Base-by-base conservation (phyloP, 1,140 invertebrate species). In the Drosophila tsacasi region DNA sequence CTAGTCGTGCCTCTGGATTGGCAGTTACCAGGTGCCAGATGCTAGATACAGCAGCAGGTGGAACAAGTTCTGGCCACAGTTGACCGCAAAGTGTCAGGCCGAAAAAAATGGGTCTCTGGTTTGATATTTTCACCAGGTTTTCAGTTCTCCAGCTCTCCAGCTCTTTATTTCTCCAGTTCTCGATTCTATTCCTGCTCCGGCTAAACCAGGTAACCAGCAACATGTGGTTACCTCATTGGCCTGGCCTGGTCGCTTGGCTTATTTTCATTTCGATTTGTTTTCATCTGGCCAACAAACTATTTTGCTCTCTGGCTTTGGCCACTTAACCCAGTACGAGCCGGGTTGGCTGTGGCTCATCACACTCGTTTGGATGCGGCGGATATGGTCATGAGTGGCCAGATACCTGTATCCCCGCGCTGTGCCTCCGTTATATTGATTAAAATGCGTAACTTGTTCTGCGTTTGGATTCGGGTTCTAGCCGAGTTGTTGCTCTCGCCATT, bases 341-440 rank as follows among this genome's bases (percentile, higher is more conserved):
- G 69, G 62, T 52, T 64, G 30, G 17, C n/a, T 55, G 68, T 42
- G 65, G 66, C 65, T 83, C 81, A 83, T 79, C 76, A 73, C 67
- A 71, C 67, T 71, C 64, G 67, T 65, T 62, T 64, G 65, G 76
- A 69, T 78, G 49, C 77, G 65, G 76, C 67, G 76, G 74, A 76
- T 83, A 75, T 86, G 71, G 68, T 78, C 54, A 79, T 61, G 60
- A 63, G 58, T 60, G 59, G 71, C 67, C n/a, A n/a, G 54, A 15
- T 72, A 35, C 15, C 65, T 59, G 54, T 60, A 37, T 59, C 19
- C 50, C 54, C 27, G 27, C 54, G 32, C 35, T 17, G 6, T 37
- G 35, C 49, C 63, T 52, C 84, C 85, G 90, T 91, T 92, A 85
- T 78, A 90, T 91, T 79, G 85, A 90, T 86, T 91, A 75, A 90